phyloP scores from a whole-genome alignment of 2,113 vertebrate species.

The Cromileptes altivelis region DNA sequence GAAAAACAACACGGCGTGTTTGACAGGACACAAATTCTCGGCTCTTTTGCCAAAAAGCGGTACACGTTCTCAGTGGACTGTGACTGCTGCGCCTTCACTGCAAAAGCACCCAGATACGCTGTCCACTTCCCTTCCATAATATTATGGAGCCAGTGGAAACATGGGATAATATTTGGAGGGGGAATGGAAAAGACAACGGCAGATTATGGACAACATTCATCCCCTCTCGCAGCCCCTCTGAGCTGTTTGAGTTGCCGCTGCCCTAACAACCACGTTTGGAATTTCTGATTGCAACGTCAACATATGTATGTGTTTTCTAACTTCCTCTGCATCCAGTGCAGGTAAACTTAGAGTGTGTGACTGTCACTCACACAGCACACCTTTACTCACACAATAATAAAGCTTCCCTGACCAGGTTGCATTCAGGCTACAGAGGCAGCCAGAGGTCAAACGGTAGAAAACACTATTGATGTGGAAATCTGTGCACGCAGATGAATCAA shows the following conservation, averaged over 20 bases:
- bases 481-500: neutral
- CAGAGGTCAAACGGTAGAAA: neutral
- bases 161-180: slow-evolving; percentile 73
- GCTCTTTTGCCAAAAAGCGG: neutral
- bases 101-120: slow-evolving; percentile 45
- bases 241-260: slow-evolving; percentile 55
- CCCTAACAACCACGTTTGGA: slow-evolving; percentile 63
- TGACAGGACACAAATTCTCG: slow-evolving; percentile 8
- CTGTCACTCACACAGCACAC: slow-evolving; percentile 8
- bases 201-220: slow-evolving; percentile 63
- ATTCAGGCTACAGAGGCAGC: neutral
- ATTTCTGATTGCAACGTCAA: slow-evolving; percentile 77
- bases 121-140: slow-evolving; percentile 69
- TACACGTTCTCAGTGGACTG: neutral
- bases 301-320: slow-evolving; percentile 56
- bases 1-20: slow-evolving; percentile 20
- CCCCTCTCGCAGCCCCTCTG: slow-evolving; percentile 14
- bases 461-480: neutral
- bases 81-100: slow-evolving; percentile 32
- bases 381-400: neutral
- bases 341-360: slow-evolving; percentile 9
- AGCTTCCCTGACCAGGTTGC: neutral
- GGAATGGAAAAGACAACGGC: slow-evolving; percentile 73
- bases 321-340: slow-evolving; percentile 34
- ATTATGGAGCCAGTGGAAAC: slow-evolving; percentile 75